Evolutionary conservation across 2,888 invertebrate genomes (phyloP).

Genomic region (Apoderus coryli): DNA sequence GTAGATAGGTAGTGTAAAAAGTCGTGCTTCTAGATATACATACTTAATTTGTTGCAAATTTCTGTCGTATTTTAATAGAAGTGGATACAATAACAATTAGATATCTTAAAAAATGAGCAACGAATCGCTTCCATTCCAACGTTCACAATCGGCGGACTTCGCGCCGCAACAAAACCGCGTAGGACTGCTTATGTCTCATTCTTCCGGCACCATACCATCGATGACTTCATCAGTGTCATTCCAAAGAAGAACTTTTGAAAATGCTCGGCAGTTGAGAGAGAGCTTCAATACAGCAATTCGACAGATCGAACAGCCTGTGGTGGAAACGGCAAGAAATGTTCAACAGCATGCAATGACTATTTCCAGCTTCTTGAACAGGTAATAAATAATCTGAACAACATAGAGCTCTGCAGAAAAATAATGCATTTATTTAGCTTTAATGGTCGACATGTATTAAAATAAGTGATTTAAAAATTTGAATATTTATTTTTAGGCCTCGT

Average conservation of each 20-base stretch:
- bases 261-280: conserved; percentile 27
- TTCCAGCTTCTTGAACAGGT: conserved; percentile 11
- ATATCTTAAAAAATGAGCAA: conserved; percentile 13
- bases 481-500: no score
- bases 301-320: conserved; percentile 50
- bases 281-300: conserved; percentile 35
- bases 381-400: no score
- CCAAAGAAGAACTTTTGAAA: conserved; percentile 26
- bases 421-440: no score
- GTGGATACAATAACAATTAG: no score
- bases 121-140: conserved; percentile 16
- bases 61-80: no score
- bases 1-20: no score
- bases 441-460: no score
- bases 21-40: no score
- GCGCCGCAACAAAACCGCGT: conserved; percentile 16
- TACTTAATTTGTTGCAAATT: no score
- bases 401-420: no score
- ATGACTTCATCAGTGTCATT: conserved; percentile 19
- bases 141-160: conserved; percentile 22
- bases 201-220: conserved; percentile 16
- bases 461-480: no score
- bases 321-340: conserved; percentile 42
- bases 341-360: conserved; percentile 22
- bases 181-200: conserved; percentile 16